Percentiles rank a stretch among this genome's conserved stretches.
These are phyloP conservation scores for Acrocephalus arundinaceus DNA, from an alignment of 2,113 vertebrate species.

Conservation along the genomic window DNA sequence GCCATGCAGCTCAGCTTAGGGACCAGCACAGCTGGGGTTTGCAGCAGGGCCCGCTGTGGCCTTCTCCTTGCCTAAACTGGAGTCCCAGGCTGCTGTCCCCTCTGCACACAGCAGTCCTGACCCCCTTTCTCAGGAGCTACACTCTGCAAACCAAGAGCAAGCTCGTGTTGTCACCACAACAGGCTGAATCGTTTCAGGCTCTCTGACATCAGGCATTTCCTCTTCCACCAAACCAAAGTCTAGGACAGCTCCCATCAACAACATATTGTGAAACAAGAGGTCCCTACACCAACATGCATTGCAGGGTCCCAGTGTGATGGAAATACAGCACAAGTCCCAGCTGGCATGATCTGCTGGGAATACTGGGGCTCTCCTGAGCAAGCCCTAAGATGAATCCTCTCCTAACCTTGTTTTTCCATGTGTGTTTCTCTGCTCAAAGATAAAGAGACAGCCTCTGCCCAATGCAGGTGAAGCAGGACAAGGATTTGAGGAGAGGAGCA, in stretches of 20 bases:
- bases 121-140: background rate
- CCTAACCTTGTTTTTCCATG: background rate
- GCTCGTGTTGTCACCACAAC: rapidly evolving
- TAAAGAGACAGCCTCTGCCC: background rate
- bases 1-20: background rate
- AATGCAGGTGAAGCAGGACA: background rate
- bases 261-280: background rate
- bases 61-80: background rate
- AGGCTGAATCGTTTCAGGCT: background rate
- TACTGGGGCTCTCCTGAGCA: background rate
- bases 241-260: background rate
- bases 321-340: background rate
- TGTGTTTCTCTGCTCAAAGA: background rate
- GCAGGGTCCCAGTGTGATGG: background rate
- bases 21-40: background rate
- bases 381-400: background rate
- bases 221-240: background rate
- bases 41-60: background rate
- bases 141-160: background rate
- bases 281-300: background rate
- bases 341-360: background rate
- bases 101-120: background rate
- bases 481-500: background rate
- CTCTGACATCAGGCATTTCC: background rate
- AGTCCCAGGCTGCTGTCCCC: background rate